Percentiles rank a stretch among this genome's conserved stretches.
Conservation (phyloP, 2,797 vertebrate genomes). For the Chloroceryle amazona region DNA sequence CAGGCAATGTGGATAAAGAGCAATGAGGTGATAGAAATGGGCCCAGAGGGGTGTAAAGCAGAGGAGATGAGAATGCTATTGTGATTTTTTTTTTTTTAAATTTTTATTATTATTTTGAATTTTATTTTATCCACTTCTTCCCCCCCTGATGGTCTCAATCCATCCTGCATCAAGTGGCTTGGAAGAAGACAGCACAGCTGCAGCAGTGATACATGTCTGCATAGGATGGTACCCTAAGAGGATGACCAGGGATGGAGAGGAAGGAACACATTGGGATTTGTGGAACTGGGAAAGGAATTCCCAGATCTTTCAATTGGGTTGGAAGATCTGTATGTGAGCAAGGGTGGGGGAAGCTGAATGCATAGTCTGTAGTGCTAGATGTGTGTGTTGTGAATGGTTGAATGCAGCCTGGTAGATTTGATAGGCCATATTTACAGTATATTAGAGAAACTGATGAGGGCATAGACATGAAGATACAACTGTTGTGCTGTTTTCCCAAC, state of each 20-base stretch:
- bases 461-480: not conserved
- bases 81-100: not conserved
- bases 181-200: not conserved
- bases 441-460: not conserved
- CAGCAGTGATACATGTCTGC: accelerated
- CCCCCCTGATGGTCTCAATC: not conserved
- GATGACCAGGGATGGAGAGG: not conserved
- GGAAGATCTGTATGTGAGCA: not conserved
- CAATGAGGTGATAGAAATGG: constrained; percentile 41
- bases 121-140: too few relatives aligned
- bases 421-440: not conserved
- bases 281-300: not conserved
- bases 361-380: not conserved
- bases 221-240: not conserved
- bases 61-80: not conserved
- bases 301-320: not conserved
- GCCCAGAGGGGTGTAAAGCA: constrained; percentile 10
- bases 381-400: not conserved
- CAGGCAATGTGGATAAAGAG: constrained; percentile 23
- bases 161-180: not conserved
- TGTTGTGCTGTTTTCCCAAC: not conserved
- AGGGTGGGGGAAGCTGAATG: not conserved
- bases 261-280: not conserved
- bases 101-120: too few relatives aligned
- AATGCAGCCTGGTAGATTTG: not conserved